Percentiles rank a stretch among this genome's conserved stretches.
These are phyloP conservation scores for Leptopilina clavipes DNA, from an alignment of 1,140 invertebrate species.

Conservation along the genomic window DNA sequence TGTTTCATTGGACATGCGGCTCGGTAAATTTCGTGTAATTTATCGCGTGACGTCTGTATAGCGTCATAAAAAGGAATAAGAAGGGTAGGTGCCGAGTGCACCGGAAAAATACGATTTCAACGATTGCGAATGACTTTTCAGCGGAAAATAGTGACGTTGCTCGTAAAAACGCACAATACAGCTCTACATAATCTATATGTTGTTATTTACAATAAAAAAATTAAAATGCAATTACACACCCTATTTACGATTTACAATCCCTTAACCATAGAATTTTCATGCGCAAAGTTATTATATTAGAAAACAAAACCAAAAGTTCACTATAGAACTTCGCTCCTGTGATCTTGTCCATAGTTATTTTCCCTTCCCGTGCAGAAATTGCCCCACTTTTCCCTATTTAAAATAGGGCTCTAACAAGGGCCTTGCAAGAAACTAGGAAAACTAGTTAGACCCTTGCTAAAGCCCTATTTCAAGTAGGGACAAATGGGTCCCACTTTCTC, in stretches of 20 bases:
- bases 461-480: no score
- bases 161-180: not conserved
- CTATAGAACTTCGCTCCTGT: no score
- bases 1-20: conserved; percentile 44
- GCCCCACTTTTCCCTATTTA: no score
- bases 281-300: no score
- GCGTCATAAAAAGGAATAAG: conserved; percentile 36
- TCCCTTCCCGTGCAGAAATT: no score
- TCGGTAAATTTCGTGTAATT: conserved; percentile 53
- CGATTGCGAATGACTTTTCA: conserved; percentile 43
- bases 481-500: no score
- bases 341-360: no score
- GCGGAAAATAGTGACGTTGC: conserved; percentile 8
- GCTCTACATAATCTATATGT: conserved; percentile 6
- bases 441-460: no score
- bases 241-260: not conserved
- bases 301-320: no score
- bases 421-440: no score
- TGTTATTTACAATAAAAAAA: conserved; percentile 11
- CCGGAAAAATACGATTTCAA: conserved; percentile 52
- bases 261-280: no score
- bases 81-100: conserved; percentile 48
- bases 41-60: conserved; percentile 52
- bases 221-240: not conserved
- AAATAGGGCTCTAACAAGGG: no score